Base-by-base conservation (phyloP, 2,113 vertebrate species). In the Atractosteus spatula region DNA sequence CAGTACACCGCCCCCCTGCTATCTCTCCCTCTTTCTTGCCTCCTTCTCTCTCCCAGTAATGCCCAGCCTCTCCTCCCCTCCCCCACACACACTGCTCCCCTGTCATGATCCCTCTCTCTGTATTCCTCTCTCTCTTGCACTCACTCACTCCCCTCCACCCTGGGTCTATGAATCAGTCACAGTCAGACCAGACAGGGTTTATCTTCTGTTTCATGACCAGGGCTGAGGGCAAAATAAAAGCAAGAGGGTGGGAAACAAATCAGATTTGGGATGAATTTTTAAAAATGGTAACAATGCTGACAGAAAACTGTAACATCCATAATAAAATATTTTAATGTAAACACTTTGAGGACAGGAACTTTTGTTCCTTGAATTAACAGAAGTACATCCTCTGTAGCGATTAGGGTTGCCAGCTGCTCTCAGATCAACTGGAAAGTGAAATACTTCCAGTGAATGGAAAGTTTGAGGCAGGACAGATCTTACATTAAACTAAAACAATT, bases 91-190 rank as follows among this genome's bases (percentile, higher is more conserved):
- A 61, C 69, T 59, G 55, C 45, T 29, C 45, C 69, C 61, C 69
- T 71, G 55, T 71, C 69, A 61, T 79, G 85, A 81, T 81, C 80
- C 80, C 82, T 82, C 81, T 80, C 69, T 75, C 80, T 71, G 55
- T 71, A 55, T 71, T 29, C 57, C 69, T 61, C 69, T 71, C 69
- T 61, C 55, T 71, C 69, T 61, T 55, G 59, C 69, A 57, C 55
- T 71, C 69, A 57, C 69, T 71, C 69, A 57, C 55, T 81, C 86
- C 81, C 84, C 68, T 66, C 65, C 72, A 67, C 75, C 67, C 55
- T 57, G 77, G 83, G 86, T 74, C 81, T 89, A 80, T 84, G 85
- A 82, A 91, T 85, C 88, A 86, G 85, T 81, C 86, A 77, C 76
- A 85, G 87, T 82, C 85, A 85, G 29, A 68, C 82, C 74, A 81